Evolutionary conservation across 2,888 invertebrate species (phyloP), one percentile per base, ranked within the genome.

Genomic region (Dusona sp.): DNA sequence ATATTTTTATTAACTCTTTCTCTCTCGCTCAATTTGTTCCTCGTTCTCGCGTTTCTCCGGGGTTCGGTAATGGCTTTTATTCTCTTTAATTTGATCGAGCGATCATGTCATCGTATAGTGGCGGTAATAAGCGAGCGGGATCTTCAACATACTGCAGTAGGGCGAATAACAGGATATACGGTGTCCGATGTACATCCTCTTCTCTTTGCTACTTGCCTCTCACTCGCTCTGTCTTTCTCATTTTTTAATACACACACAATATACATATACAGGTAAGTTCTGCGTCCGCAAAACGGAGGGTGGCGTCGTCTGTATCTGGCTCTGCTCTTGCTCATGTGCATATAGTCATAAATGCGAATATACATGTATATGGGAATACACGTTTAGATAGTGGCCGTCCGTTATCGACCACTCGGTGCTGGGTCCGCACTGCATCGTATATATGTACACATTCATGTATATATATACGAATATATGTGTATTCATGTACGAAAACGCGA

Each of bases 131-230:
- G 67, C 74, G 74, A 38, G n/a, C 79, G 57, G 45, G 57, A 61
- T 70, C 77, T 74, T 80, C 79, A 67, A 77, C 87, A 86, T 91
- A 90, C 90, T 82, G 89, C 91, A 85, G 91, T 92, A 91, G 92
- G 92, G 90, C 93, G 92, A 93, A 94, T 94, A 94, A 93, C 94
- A 94, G 94, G 94, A 94, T 94, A 94, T 92, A 92, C 92, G 92
- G 94, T 94, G 94, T 94, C 94, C 94, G 91, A 93, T 94, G 93
- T 92, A 93, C 93, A 94, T 93, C 92, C 93, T 91, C 89, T 87
- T 77, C 83, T 86, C 86, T 81, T 38, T 72, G 8, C 57, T 22
- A 90, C 91, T 79, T 82, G 73, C 86, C 88, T 86, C 74, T 48
- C 85, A 16, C 64, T 65, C 83, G 75, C 73, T 87, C 87, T 88